Percentiles rank a stretch among this genome's conserved stretches.
These are phyloP conservation scores for Melinaea menophilus DNA, from an alignment of 2,888 invertebrate genomes.

Conservation along the genomic window DNA sequence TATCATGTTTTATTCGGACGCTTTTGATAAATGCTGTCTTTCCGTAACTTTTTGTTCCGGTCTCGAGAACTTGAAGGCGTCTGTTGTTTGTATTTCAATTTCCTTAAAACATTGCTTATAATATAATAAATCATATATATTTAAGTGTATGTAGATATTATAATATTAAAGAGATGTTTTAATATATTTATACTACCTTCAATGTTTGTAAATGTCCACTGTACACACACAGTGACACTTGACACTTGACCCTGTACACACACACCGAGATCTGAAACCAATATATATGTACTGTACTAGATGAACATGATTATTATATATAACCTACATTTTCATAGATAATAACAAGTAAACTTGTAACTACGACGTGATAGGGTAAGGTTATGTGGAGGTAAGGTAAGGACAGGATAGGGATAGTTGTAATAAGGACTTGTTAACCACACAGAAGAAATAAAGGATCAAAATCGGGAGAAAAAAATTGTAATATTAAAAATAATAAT, in stretches of 20 bases:
- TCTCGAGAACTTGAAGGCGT: not conserved
- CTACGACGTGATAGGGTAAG: too few relatives aligned
- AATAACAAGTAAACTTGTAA: too few relatives aligned
- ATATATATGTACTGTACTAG: not conserved
- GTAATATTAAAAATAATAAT: too few relatives aligned
- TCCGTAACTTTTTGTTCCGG: slow-evolving; percentile 10
- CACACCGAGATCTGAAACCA: slow-evolving; percentile 81
- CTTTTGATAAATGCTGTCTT: slow-evolving; percentile 28
- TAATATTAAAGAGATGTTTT: too few relatives aligned
- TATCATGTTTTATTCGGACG: slow-evolving; percentile 34
- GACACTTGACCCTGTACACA: slow-evolving; percentile 81
- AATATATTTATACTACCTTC: slow-evolving; percentile 70
- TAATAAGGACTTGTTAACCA: too few relatives aligned
- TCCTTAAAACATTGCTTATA: not conserved
- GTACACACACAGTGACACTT: slow-evolving; percentile 83
- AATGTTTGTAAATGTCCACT: slow-evolving; percentile 82
- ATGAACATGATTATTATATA: too few relatives aligned
- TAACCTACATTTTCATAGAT: too few relatives aligned
- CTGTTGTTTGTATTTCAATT: not conserved
- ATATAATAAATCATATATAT: not conserved
- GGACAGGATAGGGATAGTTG: too few relatives aligned
- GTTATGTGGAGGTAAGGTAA: too few relatives aligned
- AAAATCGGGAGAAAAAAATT: too few relatives aligned
- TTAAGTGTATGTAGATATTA: not conserved
- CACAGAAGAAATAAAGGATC: too few relatives aligned